A percentile compares a stretch with the other conserved stretches of the same genome.
Evolutionary conservation across 1,140 invertebrate genomes (phyloP).

Genomic region (Drosophila parvula): DNA sequence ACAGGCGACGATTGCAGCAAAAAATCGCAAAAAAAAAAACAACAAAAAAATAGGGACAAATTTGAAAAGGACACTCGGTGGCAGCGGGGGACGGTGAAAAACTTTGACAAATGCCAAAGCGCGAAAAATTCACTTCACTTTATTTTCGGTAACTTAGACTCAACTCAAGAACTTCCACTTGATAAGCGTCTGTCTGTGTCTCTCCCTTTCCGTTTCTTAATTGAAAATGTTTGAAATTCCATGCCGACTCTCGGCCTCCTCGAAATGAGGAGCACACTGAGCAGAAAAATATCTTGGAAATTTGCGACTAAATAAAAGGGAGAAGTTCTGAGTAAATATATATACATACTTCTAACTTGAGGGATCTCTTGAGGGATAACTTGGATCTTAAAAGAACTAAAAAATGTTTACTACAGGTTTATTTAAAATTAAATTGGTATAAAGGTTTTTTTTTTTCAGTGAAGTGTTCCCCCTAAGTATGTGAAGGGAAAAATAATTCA

Average conservation of each 20-base stretch:
- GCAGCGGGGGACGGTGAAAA: conserved; percentile 27
- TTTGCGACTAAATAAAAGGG: background rate
- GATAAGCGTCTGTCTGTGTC: conserved; percentile 52
- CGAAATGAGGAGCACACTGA: conserved; percentile 14
- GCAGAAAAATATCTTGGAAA: background rate
- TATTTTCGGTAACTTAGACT: conserved; percentile 72
- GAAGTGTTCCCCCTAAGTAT: conserved; percentile 2
- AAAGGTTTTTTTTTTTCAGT: too few relatives aligned
- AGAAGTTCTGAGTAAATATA: background rate
- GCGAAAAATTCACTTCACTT: conserved; percentile 79
- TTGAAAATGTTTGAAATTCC: conserved; percentile 82
- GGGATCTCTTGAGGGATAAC: too few relatives aligned
- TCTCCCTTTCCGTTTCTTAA: conserved; percentile 57
- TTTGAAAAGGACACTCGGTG: conserved; percentile 71
- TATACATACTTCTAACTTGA: background rate
- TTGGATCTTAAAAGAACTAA: too few relatives aligned
- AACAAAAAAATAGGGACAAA: conserved; percentile 37
- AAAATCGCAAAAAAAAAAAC: conserved; percentile 12
- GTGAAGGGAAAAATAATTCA: conserved; percentile 54
- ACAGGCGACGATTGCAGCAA: conserved; percentile 57
- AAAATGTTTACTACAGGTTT: too few relatives aligned
- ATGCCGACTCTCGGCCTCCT: conserved; percentile 58
- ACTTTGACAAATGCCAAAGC: conserved; percentile 82
- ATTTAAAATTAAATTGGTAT: too few relatives aligned
- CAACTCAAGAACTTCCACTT: conserved; percentile 58